A percentile compares a stretch with the other conserved stretches of the same genome.
These are phyloP conservation scores for Pluvialis apricaria DNA, from an alignment of 2,113 vertebrate species.

Conservation along the genomic window DNA sequence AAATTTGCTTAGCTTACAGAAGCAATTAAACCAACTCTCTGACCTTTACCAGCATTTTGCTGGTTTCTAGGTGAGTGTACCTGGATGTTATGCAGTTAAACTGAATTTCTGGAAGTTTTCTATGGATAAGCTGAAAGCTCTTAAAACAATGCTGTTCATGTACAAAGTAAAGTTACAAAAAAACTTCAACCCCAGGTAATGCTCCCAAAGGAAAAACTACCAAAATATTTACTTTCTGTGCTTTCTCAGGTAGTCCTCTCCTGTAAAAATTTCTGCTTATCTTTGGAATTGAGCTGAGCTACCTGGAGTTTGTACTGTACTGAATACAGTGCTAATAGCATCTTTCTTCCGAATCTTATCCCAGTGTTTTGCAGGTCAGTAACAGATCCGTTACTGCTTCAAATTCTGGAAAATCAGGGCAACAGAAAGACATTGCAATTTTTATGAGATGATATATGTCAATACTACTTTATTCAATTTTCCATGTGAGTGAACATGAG, in stretches of 20 bases:
- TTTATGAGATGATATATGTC: background rate
- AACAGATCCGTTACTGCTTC: background rate
- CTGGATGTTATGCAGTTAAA: background rate
- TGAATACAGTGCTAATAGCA: background rate
- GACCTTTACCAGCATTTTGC: background rate
- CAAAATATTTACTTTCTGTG: background rate
- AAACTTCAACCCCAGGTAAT: background rate
- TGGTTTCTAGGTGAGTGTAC: background rate
- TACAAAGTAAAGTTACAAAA: background rate
- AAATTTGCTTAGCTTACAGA: background rate
- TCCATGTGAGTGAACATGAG: rapidly evolving
- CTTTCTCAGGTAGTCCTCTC: background rate
- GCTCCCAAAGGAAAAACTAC: background rate
- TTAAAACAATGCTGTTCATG: background rate
- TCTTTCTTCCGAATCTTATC: background rate
- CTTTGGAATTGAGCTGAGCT: background rate
- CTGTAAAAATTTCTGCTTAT: background rate
- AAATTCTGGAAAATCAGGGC: background rate
- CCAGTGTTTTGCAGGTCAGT: background rate
- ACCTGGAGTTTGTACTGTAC: background rate
- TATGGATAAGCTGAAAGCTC: background rate
- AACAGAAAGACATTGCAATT: background rate
- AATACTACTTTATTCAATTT: background rate
- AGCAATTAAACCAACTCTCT: background rate
- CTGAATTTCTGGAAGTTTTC: background rate